phyloP scores from a whole-genome alignment of 2,888 invertebrate genomes.

The Sphaeridia pumilis region DNA sequence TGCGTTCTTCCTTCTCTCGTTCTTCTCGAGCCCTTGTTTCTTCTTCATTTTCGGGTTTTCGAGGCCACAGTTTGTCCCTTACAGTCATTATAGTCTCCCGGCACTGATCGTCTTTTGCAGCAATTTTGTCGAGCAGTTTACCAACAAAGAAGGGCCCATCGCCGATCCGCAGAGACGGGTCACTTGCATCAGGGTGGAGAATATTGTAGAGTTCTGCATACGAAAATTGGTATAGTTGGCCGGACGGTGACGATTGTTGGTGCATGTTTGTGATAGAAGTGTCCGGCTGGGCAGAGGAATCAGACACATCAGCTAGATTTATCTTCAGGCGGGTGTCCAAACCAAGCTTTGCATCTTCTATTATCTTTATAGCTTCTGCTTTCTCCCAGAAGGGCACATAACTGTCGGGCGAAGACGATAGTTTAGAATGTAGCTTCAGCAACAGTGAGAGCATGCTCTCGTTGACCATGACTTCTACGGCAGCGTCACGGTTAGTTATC shows the following conservation, averaged over 20 bases:
- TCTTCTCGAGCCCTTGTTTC: constrained; percentile 55
- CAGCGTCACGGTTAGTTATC: constrained; percentile 21
- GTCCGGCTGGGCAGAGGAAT: background rate
- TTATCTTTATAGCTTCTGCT: constrained; percentile 23
- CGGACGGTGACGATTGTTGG: background rate
- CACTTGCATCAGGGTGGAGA: constrained; percentile 5
- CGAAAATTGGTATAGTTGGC: constrained; percentile 9
- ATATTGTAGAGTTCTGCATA: constrained; percentile 16
- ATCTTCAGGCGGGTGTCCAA: constrained; percentile 16
- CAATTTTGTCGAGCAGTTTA: constrained; percentile 62
- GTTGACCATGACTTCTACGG: constrained; percentile 51
- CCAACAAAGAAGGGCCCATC: constrained; percentile 82
- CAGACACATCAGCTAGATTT: background rate
- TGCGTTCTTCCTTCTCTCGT: constrained; percentile 69
- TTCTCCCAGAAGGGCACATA: constrained; percentile 45
- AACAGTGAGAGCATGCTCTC: constrained; percentile 83
- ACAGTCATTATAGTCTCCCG: constrained; percentile 58
- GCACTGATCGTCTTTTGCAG: constrained; percentile 48
- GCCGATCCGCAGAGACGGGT: constrained; percentile 48
- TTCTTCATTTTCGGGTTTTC: constrained; percentile 57
- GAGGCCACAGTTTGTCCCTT: constrained; percentile 63
- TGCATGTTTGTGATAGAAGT: background rate
- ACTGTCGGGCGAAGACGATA: constrained; percentile 71
- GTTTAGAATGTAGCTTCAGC: constrained; percentile 77
- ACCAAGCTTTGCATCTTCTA: constrained; percentile 24